Evolutionary conservation across 2,888 invertebrate genomes (phyloP), one percentile per base, ranked within the genome.

Genomic region (Pristionchus exspectatus): DNA sequence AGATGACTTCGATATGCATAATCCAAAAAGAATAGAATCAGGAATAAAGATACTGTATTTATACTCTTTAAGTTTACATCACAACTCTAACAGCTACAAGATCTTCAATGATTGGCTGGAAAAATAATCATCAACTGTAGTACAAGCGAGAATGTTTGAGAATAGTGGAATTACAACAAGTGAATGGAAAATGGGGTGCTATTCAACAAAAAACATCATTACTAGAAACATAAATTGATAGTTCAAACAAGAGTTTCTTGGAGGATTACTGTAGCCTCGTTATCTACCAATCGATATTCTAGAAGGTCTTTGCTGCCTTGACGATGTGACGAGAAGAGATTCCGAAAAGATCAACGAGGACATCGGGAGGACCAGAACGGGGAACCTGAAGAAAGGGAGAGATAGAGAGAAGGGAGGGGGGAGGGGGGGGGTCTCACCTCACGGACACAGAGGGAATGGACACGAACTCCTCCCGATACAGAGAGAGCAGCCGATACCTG

Each of bases 341-440:
- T 92, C 98, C 98, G 96, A 97, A 99, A 95, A 97, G 96, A 93
- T 98, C 97, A 90, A 99, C 96, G 89, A 99, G 96, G 5, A 97
- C 97, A 59, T 96, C 96, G 56, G 98, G 97, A 91, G 98, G 97
- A 0, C 99, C 99, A 69, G 98, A 98, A 92, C 98, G 97, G 24
- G 99, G 99, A 44, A 99, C 96, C 59, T 96, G 96, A 16, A 63
- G 9, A 59, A 33, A 56, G 30, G 33, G 56, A 85, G 59, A 85
- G 33, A 5, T 2, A 69, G 4, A 69, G 30, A 27, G 44, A 9
- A n/a, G 63, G 63, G n/a, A 2, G 59, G 59, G 18, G 56, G 7
- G 14, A 21, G 1, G 18, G 21, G 7, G 21, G 5, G 10, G 3
- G 30, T 30, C 81, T 50, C 69, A 74, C 88, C 77, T 81, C 81